Base-by-base conservation (phyloP, 2,113 vertebrate genomes). In the Azemiops feae region DNA sequence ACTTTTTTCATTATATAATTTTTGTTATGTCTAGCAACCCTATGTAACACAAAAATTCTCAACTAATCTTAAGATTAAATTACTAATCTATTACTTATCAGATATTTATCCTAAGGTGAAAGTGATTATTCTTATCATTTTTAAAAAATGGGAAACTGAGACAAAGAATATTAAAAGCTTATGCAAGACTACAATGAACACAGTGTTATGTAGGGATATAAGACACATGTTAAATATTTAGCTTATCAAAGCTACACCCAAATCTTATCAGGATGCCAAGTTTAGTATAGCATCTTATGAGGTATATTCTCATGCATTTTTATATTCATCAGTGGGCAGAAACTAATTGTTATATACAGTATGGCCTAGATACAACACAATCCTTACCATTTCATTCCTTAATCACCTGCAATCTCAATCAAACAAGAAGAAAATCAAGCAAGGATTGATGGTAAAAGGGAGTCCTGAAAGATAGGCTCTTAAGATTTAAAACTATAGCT, bases 401-500 rank as follows among this genome's bases (percentile, higher is more conserved):
- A 43, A 25, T 34, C 45, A 85, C 11, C 85, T n/a, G 55, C 43
- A 60, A 50, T 5, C 16, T 50, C 57, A 74, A 5, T 85, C 54
- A 64, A 92, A n/a, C 8, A 18, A 1, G 20, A 1, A 27, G 7
- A 12, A 85, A 5, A 64, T 25, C 12, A 14, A 91, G 54, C 2
- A 39, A 16, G 43, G 57, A 50, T 23, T 1, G 58, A 5, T 7
- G 27, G 1, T 3, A 54, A 58, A 47, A 22, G 54, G 25, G 7
- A 23, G 3, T 30, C 30, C 9, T 81, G 88, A 23, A 6, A 53
- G 30, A 0, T 3, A n/a, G 22, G 11, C 47, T 0, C 0, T 34
- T 87, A 60, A 60, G 43, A 39, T 5, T 74, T 47, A 91, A 53
- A 60, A 74, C n/a, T 34, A 16, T 34, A 16, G 16, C 6, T 39